Evolutionary conservation across 2,113 vertebrate species (phyloP), one percentile per base, ranked within the genome.

Genomic region (Sarotherodon lohbergeri): DNA sequence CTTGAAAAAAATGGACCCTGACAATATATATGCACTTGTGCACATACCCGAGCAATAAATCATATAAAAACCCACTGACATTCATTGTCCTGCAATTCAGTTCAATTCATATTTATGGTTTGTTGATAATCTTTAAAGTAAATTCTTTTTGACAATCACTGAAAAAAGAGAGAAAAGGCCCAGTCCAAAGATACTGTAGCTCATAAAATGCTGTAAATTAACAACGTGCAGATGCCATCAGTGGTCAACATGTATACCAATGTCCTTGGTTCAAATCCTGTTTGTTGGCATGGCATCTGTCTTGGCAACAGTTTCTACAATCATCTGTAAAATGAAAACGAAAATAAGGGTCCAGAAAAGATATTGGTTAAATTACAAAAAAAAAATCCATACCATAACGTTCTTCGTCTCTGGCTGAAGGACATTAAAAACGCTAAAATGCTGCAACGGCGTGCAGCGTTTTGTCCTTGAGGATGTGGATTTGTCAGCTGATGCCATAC

Each of bases 401-500:
- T 9, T 52, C 8, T 3, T 52, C 17, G 2, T 52, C 48, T 19
- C 16, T 9, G 50, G 17, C 50, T 52, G 50, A 52, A 57, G 12
- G 12, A 27, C n/a, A 9, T 55, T 55, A 27, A 27, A 14, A 29
- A 27, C 4, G 9, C 55, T 17, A 13, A 71, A 61, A 17, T 2
- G 6, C 50, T 55, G 36, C 14, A 61, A 91, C 17, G 39, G 32
- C 66, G 36, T 9, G 7, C 22, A 34, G 39, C 29, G 4, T 56
- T 81, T 54, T 54, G 59, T 86, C 68, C 55, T 32, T 48, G 46
- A 68, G 63, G 84, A 85, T 80, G 46, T 56, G 73, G 32, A 66
- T 83, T n/a, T 83, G 54, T 46, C 84, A 73, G 61, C 39, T 39
- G 83, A 63, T 19, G 52, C 46, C 19, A 52, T 54, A 9, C 19